phyloP scores from a whole-genome alignment of 2,888 invertebrate species.

The Lasioglossum oenotherae region DNA sequence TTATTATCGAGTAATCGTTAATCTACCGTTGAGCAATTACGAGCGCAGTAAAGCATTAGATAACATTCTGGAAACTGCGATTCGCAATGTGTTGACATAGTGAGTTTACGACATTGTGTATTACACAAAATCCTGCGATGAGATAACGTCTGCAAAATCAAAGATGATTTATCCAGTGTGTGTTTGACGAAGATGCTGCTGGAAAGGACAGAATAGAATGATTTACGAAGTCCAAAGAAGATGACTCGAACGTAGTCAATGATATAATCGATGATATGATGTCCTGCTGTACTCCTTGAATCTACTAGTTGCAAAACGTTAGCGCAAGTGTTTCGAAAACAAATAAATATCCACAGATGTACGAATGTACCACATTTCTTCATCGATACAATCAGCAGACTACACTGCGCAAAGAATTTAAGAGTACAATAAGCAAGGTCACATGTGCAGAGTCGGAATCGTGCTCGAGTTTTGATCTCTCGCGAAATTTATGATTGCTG shows the following conservation, averaged over 20 bases:
- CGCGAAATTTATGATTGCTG: conserved; percentile 64
- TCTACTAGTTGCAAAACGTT: too few species aligned
- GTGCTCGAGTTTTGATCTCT: conserved; percentile 59
- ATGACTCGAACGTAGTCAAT: not conserved
- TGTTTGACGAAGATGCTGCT: not conserved
- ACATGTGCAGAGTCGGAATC: conserved; percentile 63
- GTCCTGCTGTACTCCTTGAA: too few species aligned
- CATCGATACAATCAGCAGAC: not conserved
- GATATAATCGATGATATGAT: not conserved
- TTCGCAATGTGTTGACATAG: not conserved
- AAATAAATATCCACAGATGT: too few species aligned
- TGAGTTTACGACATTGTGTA: not conserved
- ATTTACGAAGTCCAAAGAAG: not conserved
- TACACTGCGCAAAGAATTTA: not conserved
- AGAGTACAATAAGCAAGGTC: conserved; percentile 64
- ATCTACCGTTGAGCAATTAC: not conserved
- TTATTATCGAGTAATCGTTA: not conserved
- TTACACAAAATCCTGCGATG: not conserved
- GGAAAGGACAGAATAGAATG: not conserved
- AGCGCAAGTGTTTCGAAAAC: too few species aligned
- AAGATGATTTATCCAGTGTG: not conserved
- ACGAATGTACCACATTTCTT: not conserved
- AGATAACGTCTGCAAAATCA: not conserved
- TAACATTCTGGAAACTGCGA: not conserved
- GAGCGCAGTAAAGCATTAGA: not conserved